phyloP scores from a whole-genome alignment of 2,113 vertebrate genomes.

The Sinosuthora webbiana region DNA sequence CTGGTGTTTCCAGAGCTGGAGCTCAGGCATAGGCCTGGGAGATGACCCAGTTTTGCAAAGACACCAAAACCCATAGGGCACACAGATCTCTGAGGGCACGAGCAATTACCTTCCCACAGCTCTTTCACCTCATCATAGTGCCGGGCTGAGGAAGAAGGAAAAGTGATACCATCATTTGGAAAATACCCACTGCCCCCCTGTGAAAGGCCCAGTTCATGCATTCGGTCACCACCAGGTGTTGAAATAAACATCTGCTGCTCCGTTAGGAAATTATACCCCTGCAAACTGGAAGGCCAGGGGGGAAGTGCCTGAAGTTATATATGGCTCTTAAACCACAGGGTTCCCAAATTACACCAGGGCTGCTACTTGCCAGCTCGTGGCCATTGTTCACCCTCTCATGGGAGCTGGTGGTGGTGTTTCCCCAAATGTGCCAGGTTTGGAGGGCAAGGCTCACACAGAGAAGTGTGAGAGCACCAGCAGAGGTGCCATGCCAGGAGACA shows the following conservation, averaged over 20 bases:
- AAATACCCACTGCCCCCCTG: neutral
- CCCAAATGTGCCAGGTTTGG: neutral
- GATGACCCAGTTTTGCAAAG: neutral
- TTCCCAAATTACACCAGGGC: neutral
- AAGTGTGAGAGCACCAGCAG: fast-evolving
- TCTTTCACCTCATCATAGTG: fast-evolving
- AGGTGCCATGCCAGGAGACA: fast-evolving
- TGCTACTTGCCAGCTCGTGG: neutral
- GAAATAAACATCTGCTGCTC: neutral
- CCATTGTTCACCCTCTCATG: neutral
- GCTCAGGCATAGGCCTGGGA: neutral
- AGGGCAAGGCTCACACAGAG: neutral
- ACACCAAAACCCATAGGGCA: neutral
- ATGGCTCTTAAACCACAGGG: neutral
- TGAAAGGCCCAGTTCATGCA: neutral
- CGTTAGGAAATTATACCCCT: fast-evolving
- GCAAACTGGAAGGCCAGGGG: neutral
- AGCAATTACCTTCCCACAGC: fast-evolving
- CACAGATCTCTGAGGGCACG: fast-evolving
- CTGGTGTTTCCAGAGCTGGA: neutral
- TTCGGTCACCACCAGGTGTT: neutral
- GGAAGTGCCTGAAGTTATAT: neutral
- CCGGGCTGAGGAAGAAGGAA: neutral
- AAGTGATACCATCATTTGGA: neutral
- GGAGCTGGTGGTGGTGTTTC: neutral